Base-by-base conservation (phyloP, 2,888 invertebrate species). In the Danaus chrysippus region DNA sequence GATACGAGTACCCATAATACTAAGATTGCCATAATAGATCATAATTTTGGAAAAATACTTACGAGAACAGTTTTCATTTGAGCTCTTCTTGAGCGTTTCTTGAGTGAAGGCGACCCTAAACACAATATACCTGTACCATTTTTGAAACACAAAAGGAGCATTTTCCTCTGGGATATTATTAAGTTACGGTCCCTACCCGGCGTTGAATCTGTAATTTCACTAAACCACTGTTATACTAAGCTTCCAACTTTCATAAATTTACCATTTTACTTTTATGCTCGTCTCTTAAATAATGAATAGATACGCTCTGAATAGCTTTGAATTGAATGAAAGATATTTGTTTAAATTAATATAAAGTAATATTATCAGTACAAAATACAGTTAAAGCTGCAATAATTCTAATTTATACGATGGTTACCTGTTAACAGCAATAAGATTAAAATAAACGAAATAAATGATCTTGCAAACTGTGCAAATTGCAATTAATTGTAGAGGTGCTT, bases 61-160 rank as follows among this genome's bases (percentile, higher is more conserved):
- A 42, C 13, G 41, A 58, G 41, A 12, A 56, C 12, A 58, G 15
- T 58, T 58, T 58, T 52, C 49, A 41, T 58, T 42, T 42, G 15
- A 49, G 58, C 41, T 58, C 10, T 13, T 13, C 58, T 41, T 3
- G 57, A 34, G 49, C 42, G 46, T 52, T 11, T 42, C 58, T 41
- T 12, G 49, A 52, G 41, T 58, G 42, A 52, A 52, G 49, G 42
- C 49, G 34, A 15, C 15, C 15, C 41, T 17, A 17, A 52, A 46
- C 49, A 57, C 56, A 56, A 34, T 57, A 58, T 52, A 58, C 58
- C 49, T 49, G 58, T 42, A 49, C 49, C 49, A 49, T 41, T 52
- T 58, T 49, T 46, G 42, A 41, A 6, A 34, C 42, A 49, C 58
- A 44, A 19, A 52, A 41, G 44, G 49, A 11, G 41, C 58, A 52